phyloP scores from a whole-genome alignment of 2,113 vertebrate genomes.

The Sebastes schlegelii region DNA sequence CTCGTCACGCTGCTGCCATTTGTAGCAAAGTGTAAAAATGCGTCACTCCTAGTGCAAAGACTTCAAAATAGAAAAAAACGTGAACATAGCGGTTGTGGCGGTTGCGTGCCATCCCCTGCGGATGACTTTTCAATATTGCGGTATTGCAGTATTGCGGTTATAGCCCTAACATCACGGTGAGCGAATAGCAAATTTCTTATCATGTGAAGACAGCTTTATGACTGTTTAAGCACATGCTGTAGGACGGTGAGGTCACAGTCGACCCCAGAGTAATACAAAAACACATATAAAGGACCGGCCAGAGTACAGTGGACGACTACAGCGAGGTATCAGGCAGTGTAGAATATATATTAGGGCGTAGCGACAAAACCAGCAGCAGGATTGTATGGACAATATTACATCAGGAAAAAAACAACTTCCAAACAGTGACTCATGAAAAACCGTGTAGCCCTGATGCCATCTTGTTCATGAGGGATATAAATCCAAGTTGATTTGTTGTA shows the following conservation, averaged over 20 bases:
- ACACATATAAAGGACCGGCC: neutral
- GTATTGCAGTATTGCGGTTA: no score
- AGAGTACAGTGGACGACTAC: conserved; percentile 14
- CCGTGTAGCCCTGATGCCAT: neutral
- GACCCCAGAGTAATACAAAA: neutral
- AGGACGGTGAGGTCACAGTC: neutral
- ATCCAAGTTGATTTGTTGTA: neutral
- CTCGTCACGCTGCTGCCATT: neutral
- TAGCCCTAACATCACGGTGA: no score
- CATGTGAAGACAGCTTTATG: neutral
- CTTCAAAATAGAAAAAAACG: no score
- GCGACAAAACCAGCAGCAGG: conserved; percentile 12
- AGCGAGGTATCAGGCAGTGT: neutral
- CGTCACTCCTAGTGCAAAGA: neutral
- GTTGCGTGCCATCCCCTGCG: no score
- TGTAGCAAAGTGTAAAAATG: neutral
- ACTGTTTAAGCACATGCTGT: neutral
- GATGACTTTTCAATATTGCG: no score
- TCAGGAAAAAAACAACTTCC: neutral
- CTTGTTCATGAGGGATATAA: neutral
- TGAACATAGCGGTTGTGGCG: no score
- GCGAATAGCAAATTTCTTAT: no score
- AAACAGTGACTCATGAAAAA: neutral
- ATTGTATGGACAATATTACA: neutral
- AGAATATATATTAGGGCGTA: neutral